A percentile compares a stretch with the other conserved stretches of the same genome.
These are phyloP conservation scores for Falco punctatus DNA, from an alignment of 2,113 vertebrate genomes.

Conservation along the genomic window DNA sequence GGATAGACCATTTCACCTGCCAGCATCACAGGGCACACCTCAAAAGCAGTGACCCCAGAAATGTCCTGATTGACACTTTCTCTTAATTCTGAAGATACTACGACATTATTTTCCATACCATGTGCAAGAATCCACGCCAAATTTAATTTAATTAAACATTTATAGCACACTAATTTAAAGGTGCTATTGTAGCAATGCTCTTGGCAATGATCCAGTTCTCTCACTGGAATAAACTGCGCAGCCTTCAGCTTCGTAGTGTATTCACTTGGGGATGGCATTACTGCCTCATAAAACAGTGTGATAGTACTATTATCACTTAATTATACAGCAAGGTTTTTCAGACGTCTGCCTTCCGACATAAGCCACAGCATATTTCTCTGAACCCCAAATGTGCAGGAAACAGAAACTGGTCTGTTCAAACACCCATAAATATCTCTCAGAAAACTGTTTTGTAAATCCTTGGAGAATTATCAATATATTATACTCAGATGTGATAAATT, in stretches of 20 bases:
- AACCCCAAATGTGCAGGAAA: neutral
- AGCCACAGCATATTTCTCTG: neutral
- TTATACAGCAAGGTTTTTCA: slow-evolving; percentile 25
- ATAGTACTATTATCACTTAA: slow-evolving; percentile 27
- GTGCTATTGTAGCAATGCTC: neutral
- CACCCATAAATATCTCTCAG: neutral
- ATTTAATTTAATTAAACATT: neutral
- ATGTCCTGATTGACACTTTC: accelerated
- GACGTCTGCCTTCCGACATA: neutral
- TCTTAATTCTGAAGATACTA: neutral
- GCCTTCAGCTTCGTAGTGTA: neutral
- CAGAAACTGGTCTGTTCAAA: neutral
- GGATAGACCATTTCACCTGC: neutral
- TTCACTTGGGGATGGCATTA: neutral
- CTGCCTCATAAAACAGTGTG: slow-evolving; percentile 8
- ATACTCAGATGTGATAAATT: neutral
- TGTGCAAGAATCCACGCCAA: neutral
- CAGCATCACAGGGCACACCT: accelerated
- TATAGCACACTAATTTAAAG: neutral
- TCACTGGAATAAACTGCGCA: neutral
- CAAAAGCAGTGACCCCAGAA: neutral
- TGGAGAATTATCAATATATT: neutral
- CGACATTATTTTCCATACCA: accelerated
- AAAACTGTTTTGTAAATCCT: neutral
- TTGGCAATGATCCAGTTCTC: neutral